Percentiles rank a stretch among this genome's conserved stretches.
Evolutionary conservation across 2,888 invertebrate species (phyloP).

Genomic region (Ophion ventricosus): DNA sequence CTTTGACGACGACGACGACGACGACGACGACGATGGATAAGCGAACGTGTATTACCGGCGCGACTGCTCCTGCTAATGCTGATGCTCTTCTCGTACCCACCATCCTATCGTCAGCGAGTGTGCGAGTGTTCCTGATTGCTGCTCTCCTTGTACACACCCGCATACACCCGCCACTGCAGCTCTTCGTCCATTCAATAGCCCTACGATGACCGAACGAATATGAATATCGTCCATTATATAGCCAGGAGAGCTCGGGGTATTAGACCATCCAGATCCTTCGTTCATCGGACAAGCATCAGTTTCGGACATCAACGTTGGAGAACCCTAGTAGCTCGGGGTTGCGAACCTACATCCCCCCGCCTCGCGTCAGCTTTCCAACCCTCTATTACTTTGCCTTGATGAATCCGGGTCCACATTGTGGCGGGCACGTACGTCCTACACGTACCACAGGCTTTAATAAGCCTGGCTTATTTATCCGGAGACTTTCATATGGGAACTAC

Average conservation of each 20-base stretch:
- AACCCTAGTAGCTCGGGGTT: background rate
- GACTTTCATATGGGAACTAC: conserved; percentile 54
- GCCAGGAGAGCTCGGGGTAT: conserved; percentile 50
- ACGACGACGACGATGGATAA: conserved; percentile 13
- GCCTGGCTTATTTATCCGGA: conserved; percentile 64
- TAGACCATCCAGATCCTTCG: conserved; percentile 17
- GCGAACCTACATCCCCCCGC: background rate
- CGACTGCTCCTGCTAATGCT: conserved; percentile 49
- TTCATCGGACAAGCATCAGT: conserved; percentile 33
- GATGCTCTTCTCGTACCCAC: conserved; percentile 29
- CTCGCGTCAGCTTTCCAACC: conserved; percentile 30
- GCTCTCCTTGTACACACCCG: conserved; percentile 39
- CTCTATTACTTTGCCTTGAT: conserved; percentile 70
- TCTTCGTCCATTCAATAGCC: conserved; percentile 65
- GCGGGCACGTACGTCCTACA: conserved; percentile 14
- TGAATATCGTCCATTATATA: conserved; percentile 70
- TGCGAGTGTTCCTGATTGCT: conserved; percentile 30
- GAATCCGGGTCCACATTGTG: conserved; percentile 60
- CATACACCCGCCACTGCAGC: background rate
- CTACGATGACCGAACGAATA: conserved; percentile 70
- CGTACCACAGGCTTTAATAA: conserved; percentile 30
- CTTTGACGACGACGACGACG: conserved; percentile 17
- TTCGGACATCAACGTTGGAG: conserved; percentile 27
- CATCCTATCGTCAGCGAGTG: background rate
- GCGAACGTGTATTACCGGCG: conserved; percentile 69